A percentile compares a stretch with the other conserved stretches of the same genome.
Conservation (phyloP, 2,888 invertebrate species). For the Ganaspis brasiliensis region DNA sequence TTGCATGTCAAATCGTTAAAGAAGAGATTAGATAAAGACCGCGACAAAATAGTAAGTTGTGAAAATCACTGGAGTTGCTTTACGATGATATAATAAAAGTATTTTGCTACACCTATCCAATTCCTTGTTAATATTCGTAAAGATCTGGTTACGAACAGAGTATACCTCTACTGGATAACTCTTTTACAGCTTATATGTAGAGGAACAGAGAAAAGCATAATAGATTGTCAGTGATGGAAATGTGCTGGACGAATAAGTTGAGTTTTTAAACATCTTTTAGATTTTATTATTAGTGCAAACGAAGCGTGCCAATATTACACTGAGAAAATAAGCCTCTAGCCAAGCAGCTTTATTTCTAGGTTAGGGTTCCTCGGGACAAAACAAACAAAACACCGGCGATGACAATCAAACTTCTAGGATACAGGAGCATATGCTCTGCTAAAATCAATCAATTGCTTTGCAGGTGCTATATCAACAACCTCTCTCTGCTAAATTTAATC, state of each 20-base stretch:
- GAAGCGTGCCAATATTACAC: not conserved
- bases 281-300: not conserved
- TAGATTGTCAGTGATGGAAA: not conserved
- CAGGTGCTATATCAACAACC: too few relatives aligned
- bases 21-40: constrained; percentile 22
- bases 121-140: constrained; percentile 1
- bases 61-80: not conserved
- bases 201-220: constrained; percentile 17
- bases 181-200: constrained; percentile 1
- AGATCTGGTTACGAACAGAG: constrained; percentile 20
- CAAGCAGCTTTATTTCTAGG: too few relatives aligned
- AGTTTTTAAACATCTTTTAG: not conserved
- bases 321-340: too few relatives aligned
- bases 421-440: too few relatives aligned
- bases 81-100: constrained; percentile 38
- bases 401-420: too few relatives aligned
- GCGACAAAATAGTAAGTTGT: constrained; percentile 26
- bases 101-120: not conserved
- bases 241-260: not conserved
- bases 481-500: too few relatives aligned
- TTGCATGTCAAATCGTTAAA: not conserved
- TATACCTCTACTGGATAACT: not conserved
- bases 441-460: too few relatives aligned
- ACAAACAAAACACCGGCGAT: too few relatives aligned
- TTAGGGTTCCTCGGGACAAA: too few relatives aligned